Evolutionary conservation across 2,888 invertebrate genomes (phyloP).

Genomic region (Tryphoninae sp.): DNA sequence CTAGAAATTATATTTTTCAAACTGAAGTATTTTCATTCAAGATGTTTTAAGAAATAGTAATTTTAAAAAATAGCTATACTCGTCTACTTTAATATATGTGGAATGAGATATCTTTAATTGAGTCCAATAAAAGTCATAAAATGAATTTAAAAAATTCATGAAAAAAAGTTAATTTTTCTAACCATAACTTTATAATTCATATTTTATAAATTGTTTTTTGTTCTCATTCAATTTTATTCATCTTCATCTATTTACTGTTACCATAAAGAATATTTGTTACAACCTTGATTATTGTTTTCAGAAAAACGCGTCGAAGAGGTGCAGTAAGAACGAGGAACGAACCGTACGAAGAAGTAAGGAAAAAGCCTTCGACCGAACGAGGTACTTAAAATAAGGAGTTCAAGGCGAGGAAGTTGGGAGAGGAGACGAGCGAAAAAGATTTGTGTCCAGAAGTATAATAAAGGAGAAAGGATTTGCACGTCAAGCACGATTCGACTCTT

Average conservation of each 20-base stretch:
- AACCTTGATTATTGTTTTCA: slow-evolving; percentile 17
- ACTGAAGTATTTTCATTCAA: no score
- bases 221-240: no score
- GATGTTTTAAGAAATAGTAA: no score
- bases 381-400: slow-evolving; percentile 28
- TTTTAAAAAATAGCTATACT: no score
- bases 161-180: no score
- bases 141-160: no score
- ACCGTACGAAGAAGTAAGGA: slow-evolving; percentile 3
- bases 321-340: neutral
- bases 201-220: no score
- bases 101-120: no score
- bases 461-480: slow-evolving; percentile 18
- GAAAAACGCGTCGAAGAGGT: slow-evolving; percentile 28
- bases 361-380: slow-evolving; percentile 1
- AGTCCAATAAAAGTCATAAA: no score
- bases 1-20: no score
- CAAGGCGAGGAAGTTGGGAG: slow-evolving; percentile 30
- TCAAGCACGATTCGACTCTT: neutral
- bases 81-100: no score
- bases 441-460: neutral
- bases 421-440: neutral
- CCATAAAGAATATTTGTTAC: neutral
- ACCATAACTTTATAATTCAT: neutral
- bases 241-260: no score